Conservation (phyloP, 64 coral and sea anemone genomes). For the Montipora capricornis region DNA sequence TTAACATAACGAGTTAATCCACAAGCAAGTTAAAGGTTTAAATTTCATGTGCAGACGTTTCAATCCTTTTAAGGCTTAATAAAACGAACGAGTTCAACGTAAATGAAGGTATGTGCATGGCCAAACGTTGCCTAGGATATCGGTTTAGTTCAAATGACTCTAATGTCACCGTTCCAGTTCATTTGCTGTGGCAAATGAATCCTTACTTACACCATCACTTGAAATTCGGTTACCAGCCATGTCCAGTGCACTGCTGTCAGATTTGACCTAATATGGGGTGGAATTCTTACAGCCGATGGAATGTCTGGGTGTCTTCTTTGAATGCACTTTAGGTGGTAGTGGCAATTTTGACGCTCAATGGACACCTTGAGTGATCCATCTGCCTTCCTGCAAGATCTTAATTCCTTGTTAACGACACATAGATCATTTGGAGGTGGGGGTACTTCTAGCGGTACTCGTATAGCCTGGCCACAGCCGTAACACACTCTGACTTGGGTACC, state of each 20-base stretch:
- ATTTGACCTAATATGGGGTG: constrained; percentile 18
- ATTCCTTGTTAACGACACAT: constrained; percentile 52
- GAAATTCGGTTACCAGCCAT: constrained; percentile 50
- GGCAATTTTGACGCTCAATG: constrained; percentile 56
- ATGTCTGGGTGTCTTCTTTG: constrained; percentile 46
- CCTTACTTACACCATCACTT: constrained; percentile 33
- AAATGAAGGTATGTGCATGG: neutral
- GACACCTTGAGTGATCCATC: constrained; percentile 57
- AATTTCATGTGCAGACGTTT: neutral
- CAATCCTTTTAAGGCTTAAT: neutral
- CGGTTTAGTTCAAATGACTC: constrained; percentile 6
- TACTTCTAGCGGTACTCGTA: constrained; percentile 48
- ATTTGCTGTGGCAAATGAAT: neutral
- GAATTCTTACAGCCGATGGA: constrained; percentile 34
- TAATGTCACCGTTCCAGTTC: constrained; percentile 5
- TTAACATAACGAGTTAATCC: neutral
- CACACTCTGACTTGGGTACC: constrained; percentile 61
- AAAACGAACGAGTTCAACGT: neutral
- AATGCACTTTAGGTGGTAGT: constrained; percentile 64
- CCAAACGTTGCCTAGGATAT: neutral
- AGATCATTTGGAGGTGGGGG: constrained; percentile 54
- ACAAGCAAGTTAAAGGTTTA: neutral
- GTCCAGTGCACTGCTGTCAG: constrained; percentile 29
- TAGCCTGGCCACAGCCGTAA: constrained; percentile 64
- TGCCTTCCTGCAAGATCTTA: constrained; percentile 51